A percentile compares a stretch with the other conserved stretches of the same genome.
phyloP scores from a whole-genome alignment of 2,797 vertebrate genomes.

The Hemitrygon akajei region DNA sequence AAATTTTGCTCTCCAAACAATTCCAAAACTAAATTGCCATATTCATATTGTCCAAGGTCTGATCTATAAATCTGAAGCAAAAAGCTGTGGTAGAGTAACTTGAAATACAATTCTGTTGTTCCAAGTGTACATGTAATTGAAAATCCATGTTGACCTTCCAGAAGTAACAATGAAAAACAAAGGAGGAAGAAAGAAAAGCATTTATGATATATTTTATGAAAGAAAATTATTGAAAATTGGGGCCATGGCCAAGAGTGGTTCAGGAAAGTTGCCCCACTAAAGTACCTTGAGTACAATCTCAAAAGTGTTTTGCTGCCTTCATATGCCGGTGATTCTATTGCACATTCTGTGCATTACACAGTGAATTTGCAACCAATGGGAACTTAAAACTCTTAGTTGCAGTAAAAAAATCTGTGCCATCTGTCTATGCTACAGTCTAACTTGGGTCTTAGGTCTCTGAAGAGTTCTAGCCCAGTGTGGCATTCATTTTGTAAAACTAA shows the following conservation, averaged over 20 bases:
- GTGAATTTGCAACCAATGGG: constrained; percentile 2
- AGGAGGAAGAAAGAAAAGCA: not conserved
- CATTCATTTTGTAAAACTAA: not conserved
- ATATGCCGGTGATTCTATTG: not conserved
- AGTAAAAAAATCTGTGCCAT: constrained; percentile 16
- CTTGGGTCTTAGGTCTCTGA: not conserved
- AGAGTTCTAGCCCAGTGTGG: not conserved
- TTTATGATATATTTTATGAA: not conserved
- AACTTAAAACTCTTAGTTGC: not conserved
- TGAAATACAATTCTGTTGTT: not conserved
- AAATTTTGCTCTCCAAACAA: not conserved
- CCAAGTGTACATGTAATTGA: not conserved
- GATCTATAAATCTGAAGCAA: not conserved
- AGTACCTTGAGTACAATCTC: not conserved
- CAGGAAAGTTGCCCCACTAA: not conserved
- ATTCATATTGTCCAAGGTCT: not conserved
- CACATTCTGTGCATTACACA: not conserved
- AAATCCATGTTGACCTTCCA: not conserved
- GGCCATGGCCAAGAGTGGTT: not conserved
- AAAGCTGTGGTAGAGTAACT: not conserved
- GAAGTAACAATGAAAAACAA: not conserved
- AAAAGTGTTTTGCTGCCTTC: not conserved
- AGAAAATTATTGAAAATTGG: not conserved
- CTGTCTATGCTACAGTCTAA: not conserved
- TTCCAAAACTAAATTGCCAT: not conserved